phyloP scores from a whole-genome alignment of 2,888 invertebrate species.

The Blera fallax region DNA sequence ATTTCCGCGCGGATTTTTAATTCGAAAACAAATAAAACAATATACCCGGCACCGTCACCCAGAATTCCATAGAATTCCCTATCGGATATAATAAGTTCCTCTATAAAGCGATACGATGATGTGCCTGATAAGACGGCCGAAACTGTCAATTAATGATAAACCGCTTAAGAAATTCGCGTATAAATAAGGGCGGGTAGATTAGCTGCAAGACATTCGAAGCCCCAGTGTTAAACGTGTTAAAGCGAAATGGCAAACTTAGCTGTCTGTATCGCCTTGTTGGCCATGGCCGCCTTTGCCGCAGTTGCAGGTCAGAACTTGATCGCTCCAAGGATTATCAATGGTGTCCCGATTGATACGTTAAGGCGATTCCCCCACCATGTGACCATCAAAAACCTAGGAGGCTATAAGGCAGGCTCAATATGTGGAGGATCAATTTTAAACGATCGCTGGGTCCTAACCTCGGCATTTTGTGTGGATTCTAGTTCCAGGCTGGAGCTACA shows the following conservation, averaged over 20 bases:
- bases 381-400: conserved; percentile 26
- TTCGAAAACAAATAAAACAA: neutral
- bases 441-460: conserved; percentile 58
- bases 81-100: neutral
- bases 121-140: neutral
- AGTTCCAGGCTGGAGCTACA: neutral
- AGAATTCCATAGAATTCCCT: neutral
- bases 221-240: neutral
- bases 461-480: conserved; percentile 22
- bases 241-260: conserved; percentile 19
- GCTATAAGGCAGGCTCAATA: accelerated
- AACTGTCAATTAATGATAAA: neutral
- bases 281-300: neutral
- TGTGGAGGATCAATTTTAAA: conserved; percentile 67
- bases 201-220: neutral
- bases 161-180: neutral
- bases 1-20: no score
- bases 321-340: conserved; percentile 37
- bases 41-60: neutral
- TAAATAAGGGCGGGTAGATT: neutral
- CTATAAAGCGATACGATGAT: no score
- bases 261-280: neutral
- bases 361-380: conserved; percentile 65
- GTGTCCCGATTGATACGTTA: conserved; percentile 54
- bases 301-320: neutral